Conservation (phyloP, 1,140 invertebrate species). For the Pectinophora gossypiella region DNA sequence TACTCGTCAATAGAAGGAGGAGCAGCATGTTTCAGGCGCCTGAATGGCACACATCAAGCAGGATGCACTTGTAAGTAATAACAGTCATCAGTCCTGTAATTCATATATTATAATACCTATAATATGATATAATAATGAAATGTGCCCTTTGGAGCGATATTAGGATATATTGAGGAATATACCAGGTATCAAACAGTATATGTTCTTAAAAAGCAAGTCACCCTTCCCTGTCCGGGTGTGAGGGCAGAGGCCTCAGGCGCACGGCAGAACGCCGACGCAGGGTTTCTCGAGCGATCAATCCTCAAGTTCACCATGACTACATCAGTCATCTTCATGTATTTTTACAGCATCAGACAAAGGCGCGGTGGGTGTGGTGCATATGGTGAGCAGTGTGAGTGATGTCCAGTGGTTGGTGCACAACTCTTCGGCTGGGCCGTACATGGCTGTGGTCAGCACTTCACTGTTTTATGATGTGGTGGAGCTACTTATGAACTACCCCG, state of each 20-base stretch:
- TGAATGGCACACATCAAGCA: slow-evolving; percentile 95
- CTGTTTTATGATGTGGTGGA: slow-evolving; percentile 77
- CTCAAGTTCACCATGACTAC: too few relatives aligned
- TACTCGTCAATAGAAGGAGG: slow-evolving; percentile 84
- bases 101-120: too few relatives aligned
- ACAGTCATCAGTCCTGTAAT: slow-evolving; percentile 1
- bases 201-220: too few relatives aligned
- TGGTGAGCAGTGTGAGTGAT: slow-evolving; percentile 79
- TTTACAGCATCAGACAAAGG: slow-evolving; percentile 73
- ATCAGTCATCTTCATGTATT: too few relatives aligned
- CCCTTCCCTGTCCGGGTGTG: too few relatives aligned
- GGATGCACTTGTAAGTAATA: slow-evolving; percentile 90
- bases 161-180: too few relatives aligned
- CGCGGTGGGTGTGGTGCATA: slow-evolving; percentile 90
- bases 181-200: too few relatives aligned
- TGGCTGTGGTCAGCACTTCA: slow-evolving; percentile 79
- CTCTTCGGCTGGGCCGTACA: slow-evolving; percentile 83
- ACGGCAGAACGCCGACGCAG: too few relatives aligned
- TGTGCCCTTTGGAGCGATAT: too few relatives aligned
- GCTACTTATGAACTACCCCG: slow-evolving; percentile 62
- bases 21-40: slow-evolving; percentile 87
- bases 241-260: too few relatives aligned
- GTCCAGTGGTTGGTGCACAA: slow-evolving; percentile 83
- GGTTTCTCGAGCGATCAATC: too few relatives aligned
- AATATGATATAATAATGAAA: too few relatives aligned